Evolutionary conservation across 2,113 vertebrate species (phyloP).

Genomic region (Tenebrosternarchus preto): DNA sequence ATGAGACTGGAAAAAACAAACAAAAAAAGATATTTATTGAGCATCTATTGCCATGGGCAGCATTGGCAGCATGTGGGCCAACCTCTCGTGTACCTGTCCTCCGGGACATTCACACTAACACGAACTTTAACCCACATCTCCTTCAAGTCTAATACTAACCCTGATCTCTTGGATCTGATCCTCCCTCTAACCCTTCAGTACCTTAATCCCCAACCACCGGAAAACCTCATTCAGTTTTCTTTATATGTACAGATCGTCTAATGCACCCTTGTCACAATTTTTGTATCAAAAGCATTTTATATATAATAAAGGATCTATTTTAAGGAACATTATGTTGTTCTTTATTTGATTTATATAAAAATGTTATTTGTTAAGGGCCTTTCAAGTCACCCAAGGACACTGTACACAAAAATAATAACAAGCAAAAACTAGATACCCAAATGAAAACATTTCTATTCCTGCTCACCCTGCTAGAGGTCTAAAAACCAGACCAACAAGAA

Average conservation of each 20-base stretch:
- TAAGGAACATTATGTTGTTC: constrained; percentile 58
- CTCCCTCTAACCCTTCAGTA: too few species aligned
- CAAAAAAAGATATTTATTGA: not conserved
- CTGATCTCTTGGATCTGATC: too few species aligned
- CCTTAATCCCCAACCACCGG: not conserved
- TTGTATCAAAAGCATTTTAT: constrained; percentile 80
- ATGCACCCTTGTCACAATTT: constrained; percentile 70
- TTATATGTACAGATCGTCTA: constrained; percentile 67
- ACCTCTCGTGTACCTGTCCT: not conserved
- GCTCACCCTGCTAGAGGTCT: too few species aligned
- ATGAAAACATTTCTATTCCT: too few species aligned
- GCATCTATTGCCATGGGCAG: constrained; percentile 17
- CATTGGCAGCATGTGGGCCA: not conserved
- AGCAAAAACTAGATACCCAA: too few species aligned
- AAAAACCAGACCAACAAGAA: too few species aligned
- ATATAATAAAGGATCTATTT: constrained; percentile 82
- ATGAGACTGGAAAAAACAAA: constrained; percentile 21
- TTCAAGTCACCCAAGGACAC: too few species aligned
- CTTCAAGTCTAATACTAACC: too few species aligned
- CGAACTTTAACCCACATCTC: too few species aligned
- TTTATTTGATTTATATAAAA: not conserved
- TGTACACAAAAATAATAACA: too few species aligned
- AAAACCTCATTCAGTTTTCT: constrained; percentile 2
- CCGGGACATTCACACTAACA: too few species aligned
- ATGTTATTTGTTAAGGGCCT: too few species aligned